Evolutionary conservation across 2,113 vertebrate species (phyloP).

Genomic region (Microtus ochrogaster): DNA sequence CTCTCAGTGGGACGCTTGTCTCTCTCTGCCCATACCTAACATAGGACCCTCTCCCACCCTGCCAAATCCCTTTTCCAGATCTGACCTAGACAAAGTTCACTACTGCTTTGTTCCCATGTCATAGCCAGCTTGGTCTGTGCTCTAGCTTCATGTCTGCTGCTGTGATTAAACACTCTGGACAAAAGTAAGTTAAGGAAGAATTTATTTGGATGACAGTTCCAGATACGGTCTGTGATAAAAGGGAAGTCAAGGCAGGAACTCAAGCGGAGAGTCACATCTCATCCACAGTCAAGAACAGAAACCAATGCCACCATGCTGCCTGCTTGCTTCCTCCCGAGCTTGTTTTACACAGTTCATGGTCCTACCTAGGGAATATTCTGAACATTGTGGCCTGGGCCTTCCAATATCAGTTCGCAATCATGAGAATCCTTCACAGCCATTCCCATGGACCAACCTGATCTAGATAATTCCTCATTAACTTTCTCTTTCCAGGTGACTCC

Average conservation of each 20-base stretch:
- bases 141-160: neutral
- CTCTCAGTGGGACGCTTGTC: neutral
- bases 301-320: neutral
- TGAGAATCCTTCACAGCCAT: neutral
- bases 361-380: neutral
- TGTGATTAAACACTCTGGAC: neutral
- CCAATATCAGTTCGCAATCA: neutral
- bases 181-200: neutral
- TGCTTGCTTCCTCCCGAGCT: neutral
- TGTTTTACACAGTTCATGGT: neutral
- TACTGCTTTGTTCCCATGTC: neutral
- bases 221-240: neutral
- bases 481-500: neutral
- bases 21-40: neutral
- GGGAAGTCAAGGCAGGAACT: neutral
- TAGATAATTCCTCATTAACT: neutral
- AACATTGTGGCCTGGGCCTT: neutral
- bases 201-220: neutral
- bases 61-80: neutral
- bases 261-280: neutral
- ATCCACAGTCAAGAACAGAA: neutral
- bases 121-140: neutral
- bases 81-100: neutral
- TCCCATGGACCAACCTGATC: neutral
- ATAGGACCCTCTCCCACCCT: fast-evolving